Conservation (phyloP, 2,888 invertebrate genomes). For the Blastobasis lacticolella region DNA sequence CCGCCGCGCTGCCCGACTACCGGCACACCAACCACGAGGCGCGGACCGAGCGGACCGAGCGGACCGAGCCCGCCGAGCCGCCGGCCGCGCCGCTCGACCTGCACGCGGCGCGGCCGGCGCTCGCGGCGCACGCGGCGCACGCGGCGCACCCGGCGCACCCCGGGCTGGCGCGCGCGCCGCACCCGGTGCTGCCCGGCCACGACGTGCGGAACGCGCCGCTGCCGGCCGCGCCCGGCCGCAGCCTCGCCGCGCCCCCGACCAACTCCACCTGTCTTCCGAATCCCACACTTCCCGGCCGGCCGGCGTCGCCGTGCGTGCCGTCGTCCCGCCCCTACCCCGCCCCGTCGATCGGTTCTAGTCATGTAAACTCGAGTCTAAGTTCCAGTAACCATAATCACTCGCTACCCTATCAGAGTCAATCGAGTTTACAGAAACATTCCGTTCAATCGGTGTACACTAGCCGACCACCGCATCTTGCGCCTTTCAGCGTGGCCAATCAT, state of each 20-base stretch:
- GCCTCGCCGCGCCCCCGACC: slow-evolving; percentile 42
- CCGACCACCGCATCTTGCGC: slow-evolving; percentile 57
- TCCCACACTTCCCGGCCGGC: slow-evolving; percentile 49
- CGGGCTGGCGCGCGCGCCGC: slow-evolving; percentile 43
- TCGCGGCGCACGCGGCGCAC: slow-evolving; percentile 24
- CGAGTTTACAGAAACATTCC: slow-evolving; percentile 69
- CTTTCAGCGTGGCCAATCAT: slow-evolving; percentile 61
- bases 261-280: slow-evolving; percentile 60
- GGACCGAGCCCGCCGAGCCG: slow-evolving; percentile 46
- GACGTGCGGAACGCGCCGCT: slow-evolving; percentile 42
- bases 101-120: slow-evolving; percentile 49
- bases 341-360: slow-evolving; percentile 69
- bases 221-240: slow-evolving; percentile 52
- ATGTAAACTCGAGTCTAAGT: slow-evolving; percentile 64
- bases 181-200: slow-evolving; percentile 49
- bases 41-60: slow-evolving; percentile 64
- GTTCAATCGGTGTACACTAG: slow-evolving; percentile 53
- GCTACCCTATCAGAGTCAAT: slow-evolving; percentile 60
- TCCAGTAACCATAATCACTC: slow-evolving; percentile 62
- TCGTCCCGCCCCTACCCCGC: slow-evolving; percentile 54
- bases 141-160: slow-evolving; percentile 39
- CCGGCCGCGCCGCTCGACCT: slow-evolving; percentile 54
- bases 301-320: slow-evolving; percentile 49
- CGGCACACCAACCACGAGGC: slow-evolving; percentile 73
- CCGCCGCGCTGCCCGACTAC: slow-evolving; percentile 63